phyloP scores from a whole-genome alignment of 2,888 invertebrate genomes.

The Cataglyphis albicans region DNA sequence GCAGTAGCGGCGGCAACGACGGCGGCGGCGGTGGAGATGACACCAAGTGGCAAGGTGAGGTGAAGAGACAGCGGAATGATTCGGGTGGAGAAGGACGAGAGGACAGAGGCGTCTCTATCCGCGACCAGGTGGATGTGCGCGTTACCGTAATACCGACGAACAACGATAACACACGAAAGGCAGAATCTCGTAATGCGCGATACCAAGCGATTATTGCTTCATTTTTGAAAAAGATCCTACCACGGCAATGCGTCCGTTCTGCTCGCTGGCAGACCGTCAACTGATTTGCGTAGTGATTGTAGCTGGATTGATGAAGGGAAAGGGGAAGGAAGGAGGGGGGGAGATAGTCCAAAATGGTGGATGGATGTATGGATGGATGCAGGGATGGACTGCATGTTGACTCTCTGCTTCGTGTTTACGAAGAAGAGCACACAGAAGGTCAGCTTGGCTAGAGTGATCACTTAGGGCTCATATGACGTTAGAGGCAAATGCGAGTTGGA shows the following conservation, averaged over 20 bases:
- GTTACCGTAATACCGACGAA: conserved; percentile 50
- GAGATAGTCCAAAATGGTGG: conserved; percentile 10
- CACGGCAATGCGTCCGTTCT: conserved; percentile 78
- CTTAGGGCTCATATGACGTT: not conserved
- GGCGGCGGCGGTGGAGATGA: not conserved
- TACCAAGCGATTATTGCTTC: conserved; percentile 15
- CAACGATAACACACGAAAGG: not conserved
- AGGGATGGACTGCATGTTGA: not conserved
- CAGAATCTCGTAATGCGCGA: conserved; percentile 3
- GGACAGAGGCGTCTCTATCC: conserved; percentile 20
- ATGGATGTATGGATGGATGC: not conserved
- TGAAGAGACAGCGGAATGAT: not conserved
- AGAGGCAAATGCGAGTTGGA: not conserved
- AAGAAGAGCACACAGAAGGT: not conserved
- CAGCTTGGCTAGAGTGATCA: not conserved
- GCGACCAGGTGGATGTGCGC: conserved; percentile 52
- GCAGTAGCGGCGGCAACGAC: conserved; percentile 6
- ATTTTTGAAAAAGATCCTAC: conserved; percentile 31
- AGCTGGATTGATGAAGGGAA: conserved; percentile 36
- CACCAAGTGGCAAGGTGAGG: too few species aligned
- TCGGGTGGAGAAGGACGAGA: conserved; percentile 36
- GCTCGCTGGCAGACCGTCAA: conserved; percentile 84
- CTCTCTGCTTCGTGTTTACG: not conserved
- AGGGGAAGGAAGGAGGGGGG: conserved; percentile 30
- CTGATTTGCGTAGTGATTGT: conserved; percentile 84